Conservation (phyloP, 2,113 vertebrate genomes). For the Petrocephalus microphthalmus region DNA sequence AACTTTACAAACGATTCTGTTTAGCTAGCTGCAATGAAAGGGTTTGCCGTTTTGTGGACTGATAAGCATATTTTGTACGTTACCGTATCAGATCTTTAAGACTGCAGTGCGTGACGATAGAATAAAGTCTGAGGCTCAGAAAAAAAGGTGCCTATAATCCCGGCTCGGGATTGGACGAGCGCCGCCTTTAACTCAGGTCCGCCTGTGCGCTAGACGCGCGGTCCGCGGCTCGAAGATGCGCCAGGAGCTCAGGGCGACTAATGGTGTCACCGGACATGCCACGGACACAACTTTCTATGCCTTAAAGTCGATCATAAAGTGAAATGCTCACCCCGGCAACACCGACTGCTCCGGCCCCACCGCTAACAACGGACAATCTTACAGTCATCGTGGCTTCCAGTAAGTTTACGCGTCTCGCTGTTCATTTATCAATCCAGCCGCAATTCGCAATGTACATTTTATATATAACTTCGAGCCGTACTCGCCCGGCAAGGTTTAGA, state of each 20-base stretch:
- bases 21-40: background rate
- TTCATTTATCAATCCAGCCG: background rate
- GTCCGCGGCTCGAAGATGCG: background rate
- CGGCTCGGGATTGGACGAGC: background rate
- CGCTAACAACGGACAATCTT: slow-evolving; percentile 53
- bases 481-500: background rate
- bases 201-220: background rate
- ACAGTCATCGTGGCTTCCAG: slow-evolving; percentile 56
- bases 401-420: slow-evolving; percentile 43
- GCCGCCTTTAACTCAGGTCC: background rate
- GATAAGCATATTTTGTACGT: background rate
- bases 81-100: background rate
- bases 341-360: slow-evolving; percentile 44
- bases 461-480: background rate
- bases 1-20: background rate
- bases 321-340: slow-evolving; percentile 56
- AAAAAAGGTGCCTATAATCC: background rate
- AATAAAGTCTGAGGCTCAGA: background rate
- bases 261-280: background rate
- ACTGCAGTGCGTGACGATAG: background rate
- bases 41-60: background rate
- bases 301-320: background rate
- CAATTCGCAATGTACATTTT: background rate
- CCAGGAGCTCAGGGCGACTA: background rate
- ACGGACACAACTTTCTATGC: background rate